Conservation (phyloP, 2,113 vertebrate species). For the Coracopsis vasa region DNA sequence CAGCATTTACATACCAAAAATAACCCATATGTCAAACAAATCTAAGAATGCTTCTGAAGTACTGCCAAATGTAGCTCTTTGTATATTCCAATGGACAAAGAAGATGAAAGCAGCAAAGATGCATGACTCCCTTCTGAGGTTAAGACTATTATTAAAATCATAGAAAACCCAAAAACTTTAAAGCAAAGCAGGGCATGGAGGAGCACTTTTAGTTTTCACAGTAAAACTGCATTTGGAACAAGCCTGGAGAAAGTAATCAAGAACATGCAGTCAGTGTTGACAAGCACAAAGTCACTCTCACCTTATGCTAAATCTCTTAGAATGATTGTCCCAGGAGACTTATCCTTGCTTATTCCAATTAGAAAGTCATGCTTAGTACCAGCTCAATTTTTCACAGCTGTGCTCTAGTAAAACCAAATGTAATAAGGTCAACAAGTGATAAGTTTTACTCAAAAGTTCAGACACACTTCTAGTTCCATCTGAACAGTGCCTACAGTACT, state of each 20-base stretch:
- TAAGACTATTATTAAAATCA: neutral
- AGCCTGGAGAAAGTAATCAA: neutral
- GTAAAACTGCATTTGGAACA: neutral
- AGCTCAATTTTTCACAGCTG: neutral
- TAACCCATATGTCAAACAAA: neutral
- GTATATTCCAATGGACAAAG: neutral
- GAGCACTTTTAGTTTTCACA: neutral
- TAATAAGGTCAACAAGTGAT: neutral
- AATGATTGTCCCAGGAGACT: neutral
- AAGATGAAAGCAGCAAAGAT: neutral
- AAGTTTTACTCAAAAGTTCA: neutral
- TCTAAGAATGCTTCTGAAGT: neutral
- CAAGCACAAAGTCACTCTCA: neutral
- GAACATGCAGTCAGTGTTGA: neutral
- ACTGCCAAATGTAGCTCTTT: neutral
- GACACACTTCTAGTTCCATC: neutral
- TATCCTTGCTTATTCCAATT: neutral
- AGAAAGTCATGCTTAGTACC: neutral
- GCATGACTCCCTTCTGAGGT: neutral
- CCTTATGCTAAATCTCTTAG: neutral
- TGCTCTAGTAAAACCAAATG: neutral
- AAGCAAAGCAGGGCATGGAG: neutral
- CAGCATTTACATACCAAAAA: neutral
- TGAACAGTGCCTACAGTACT: neutral
- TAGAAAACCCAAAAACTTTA: neutral